Evolutionary conservation across 2,113 vertebrate genomes (phyloP).

Genomic region (Gallinago media): DNA sequence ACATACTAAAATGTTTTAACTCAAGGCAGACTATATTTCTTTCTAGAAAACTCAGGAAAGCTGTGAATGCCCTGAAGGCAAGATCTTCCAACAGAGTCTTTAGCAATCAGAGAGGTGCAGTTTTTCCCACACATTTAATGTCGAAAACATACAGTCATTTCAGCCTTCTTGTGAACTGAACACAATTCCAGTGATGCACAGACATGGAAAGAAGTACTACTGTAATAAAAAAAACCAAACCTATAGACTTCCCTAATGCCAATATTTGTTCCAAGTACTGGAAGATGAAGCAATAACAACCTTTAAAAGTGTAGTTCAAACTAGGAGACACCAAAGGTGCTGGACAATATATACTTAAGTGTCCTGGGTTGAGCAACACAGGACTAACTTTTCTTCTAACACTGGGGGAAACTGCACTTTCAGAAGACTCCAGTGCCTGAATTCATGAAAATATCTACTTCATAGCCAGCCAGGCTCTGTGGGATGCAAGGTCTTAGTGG

Average conservation of each 20-base stretch:
- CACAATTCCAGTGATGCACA: not conserved
- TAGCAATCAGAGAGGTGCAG: not conserved
- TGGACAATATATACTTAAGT: too few relatives aligned
- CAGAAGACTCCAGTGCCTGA: too few relatives aligned
- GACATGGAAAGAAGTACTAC: not conserved
- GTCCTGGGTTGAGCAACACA: too few relatives aligned
- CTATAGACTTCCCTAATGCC: not conserved
- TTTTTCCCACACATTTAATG: not conserved
- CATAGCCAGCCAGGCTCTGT: too few relatives aligned
- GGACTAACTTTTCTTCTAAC: too few relatives aligned
- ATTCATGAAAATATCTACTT: too few relatives aligned
- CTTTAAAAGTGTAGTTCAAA: not conserved
- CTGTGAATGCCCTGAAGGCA: not conserved
- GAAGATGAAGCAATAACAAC: not conserved
- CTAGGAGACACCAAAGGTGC: not conserved
- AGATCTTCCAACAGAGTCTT: not conserved
- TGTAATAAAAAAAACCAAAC: not conserved
- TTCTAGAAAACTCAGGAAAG: not conserved
- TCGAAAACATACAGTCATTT: not conserved
- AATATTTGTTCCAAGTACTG: not conserved
- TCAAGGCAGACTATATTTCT: not conserved
- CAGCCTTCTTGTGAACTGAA: not conserved
- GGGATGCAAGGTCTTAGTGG: too few relatives aligned
- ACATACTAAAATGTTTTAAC: not conserved
- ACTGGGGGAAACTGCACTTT: too few relatives aligned